phyloP scores from a whole-genome alignment of 2,888 invertebrate genomes.

The Escarpia spicata region DNA sequence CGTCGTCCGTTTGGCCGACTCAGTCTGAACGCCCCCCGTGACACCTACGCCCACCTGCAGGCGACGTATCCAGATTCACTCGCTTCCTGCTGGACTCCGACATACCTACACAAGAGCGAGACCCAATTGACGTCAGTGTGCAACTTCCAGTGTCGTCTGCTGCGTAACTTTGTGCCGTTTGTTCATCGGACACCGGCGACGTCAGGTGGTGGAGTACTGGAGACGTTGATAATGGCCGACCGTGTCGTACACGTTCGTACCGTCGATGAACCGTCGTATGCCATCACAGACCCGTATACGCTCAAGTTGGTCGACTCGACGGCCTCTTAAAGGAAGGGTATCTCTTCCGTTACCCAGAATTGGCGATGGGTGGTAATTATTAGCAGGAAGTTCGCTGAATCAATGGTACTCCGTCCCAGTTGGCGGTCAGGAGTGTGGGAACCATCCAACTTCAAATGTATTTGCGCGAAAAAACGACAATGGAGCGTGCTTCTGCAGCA shows the following conservation, averaged over 20 bases:
- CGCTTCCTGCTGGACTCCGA: constrained; percentile 33
- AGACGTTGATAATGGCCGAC: constrained; percentile 33
- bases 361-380: background rate
- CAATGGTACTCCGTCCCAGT: background rate
- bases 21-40: constrained; percentile 38
- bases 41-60: constrained; percentile 36
- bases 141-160: constrained; percentile 25
- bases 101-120: constrained; percentile 43
- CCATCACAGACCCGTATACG: background rate
- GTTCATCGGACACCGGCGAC: constrained; percentile 31
- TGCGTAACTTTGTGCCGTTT: constrained; percentile 33
- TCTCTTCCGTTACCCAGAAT: background rate
- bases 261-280: background rate
- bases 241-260: background rate
- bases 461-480: no score
- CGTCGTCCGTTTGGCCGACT: constrained; percentile 39
- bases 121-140: background rate
- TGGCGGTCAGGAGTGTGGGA: no score
- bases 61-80: constrained; percentile 34
- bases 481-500: no score
- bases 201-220: constrained; percentile 27
- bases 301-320: background rate
- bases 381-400: background rate
- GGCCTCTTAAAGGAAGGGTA: background rate
- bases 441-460: no score